These are phyloP conservation scores for Cephus runcator DNA, from an alignment of 2,888 invertebrate genomes.

Conservation along the genomic window DNA sequence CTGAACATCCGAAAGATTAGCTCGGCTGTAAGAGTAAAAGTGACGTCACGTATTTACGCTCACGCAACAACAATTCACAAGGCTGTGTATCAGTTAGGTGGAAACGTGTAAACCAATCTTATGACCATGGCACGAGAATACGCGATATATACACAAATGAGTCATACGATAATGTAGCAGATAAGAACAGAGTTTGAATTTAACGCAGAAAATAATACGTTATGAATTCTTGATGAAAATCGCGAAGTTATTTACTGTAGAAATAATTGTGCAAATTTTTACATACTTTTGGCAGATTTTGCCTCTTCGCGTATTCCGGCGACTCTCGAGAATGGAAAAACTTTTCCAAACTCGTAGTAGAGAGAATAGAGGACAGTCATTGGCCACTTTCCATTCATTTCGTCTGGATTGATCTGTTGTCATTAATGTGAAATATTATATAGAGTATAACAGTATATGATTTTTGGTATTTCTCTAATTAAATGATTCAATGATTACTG, in stretches of 20 bases:
- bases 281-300: slow-evolving; percentile 73
- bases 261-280: background rate
- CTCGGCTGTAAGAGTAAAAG: slow-evolving; percentile 65
- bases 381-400: slow-evolving; percentile 84
- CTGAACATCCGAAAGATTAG: slow-evolving; percentile 90
- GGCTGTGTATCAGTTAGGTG: too few species aligned
- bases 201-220: too few species aligned
- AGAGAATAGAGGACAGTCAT: slow-evolving; percentile 82
- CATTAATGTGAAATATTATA: background rate
- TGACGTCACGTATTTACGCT: too few species aligned
- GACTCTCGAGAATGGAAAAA: slow-evolving; percentile 81
- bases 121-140: too few species aligned
- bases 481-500: slow-evolving; percentile 3
- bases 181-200: too few species aligned
- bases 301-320: slow-evolving; percentile 82
- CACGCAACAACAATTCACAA: too few species aligned
- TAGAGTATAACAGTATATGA: background rate
- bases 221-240: background rate
- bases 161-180: too few species aligned
- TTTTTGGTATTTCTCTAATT: background rate
- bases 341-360: slow-evolving; percentile 83
- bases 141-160: too few species aligned
- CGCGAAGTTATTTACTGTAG: background rate
- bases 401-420: slow-evolving; percentile 74
- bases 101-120: too few species aligned